Evolutionary conservation across 2,888 invertebrate genomes (phyloP).

Genomic region (Phasia obesa): DNA sequence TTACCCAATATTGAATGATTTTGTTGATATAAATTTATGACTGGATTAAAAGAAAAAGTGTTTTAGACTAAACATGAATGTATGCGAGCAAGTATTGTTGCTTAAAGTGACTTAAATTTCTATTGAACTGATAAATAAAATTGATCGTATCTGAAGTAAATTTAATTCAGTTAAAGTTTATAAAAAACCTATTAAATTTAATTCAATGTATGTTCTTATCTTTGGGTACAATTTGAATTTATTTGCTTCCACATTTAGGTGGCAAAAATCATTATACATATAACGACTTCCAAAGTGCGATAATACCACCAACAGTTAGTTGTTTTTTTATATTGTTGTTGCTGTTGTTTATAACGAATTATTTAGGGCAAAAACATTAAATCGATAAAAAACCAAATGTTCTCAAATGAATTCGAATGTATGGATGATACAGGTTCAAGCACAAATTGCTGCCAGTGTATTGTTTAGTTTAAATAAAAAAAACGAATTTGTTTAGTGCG

Average conservation of each 20-base stretch:
- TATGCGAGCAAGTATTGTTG: constrained; percentile 4
- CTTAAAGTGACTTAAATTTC: constrained; percentile 60
- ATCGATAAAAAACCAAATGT: not conserved
- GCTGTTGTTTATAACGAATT: constrained; percentile 35
- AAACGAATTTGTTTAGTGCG: constrained; percentile 32
- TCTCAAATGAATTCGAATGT: not conserved
- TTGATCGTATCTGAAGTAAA: constrained; percentile 62
- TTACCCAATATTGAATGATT: constrained; percentile 34
- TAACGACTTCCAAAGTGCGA: constrained; percentile 60
- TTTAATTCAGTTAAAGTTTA: constrained; percentile 58
- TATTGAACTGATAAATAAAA: constrained; percentile 63
- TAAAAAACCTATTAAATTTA: constrained; percentile 34
- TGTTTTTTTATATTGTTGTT: constrained; percentile 24
- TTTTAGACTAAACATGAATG: constrained; percentile 20
- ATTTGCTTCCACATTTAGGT: constrained; percentile 10
- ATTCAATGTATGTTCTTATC: constrained; percentile 5
- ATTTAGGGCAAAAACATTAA: constrained; percentile 49
- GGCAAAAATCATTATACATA: constrained; percentile 54
- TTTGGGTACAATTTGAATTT: constrained; percentile 4
- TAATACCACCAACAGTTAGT: constrained; percentile 49
- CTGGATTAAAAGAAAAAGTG: not conserved
- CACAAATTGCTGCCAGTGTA: constrained; percentile 12
- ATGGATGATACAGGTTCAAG: constrained; percentile 36
- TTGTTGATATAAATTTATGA: constrained; percentile 38
- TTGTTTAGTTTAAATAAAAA: constrained; percentile 35